Conservation (phyloP, 2,113 vertebrate genomes). For the Notiomystis cincta region DNA sequence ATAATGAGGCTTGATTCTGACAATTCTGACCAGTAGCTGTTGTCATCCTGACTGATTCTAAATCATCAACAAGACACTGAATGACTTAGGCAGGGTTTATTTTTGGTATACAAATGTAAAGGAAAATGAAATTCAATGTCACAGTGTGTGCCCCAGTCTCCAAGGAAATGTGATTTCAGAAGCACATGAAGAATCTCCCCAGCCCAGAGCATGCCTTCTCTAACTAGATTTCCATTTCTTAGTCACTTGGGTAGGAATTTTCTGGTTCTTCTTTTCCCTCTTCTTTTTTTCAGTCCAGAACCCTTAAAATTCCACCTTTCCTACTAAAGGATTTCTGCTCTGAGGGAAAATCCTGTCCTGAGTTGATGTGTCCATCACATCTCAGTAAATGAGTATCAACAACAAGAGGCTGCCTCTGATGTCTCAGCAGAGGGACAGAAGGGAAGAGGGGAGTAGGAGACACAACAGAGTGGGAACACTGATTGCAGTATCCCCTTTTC, state of each 20-base stretch:
- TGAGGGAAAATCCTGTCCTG: neutral
- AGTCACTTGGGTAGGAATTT: neutral
- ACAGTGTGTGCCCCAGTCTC: neutral
- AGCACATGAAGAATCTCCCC: neutral
- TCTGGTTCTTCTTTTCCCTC: rapidly evolving
- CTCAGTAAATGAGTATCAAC: neutral
- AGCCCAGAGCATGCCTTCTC: neutral
- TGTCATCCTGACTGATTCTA: constrained; percentile 51
- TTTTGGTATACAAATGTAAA: constrained; percentile 55
- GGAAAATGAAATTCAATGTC: constrained; percentile 44
- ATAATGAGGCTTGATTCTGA: constrained; percentile 48
- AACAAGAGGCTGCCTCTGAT: neutral
- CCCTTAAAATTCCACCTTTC: neutral
- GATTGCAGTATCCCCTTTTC: neutral
- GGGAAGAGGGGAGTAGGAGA: neutral
- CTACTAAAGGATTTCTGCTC: neutral
- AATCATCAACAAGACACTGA: constrained; percentile 48
- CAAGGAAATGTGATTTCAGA: neutral
- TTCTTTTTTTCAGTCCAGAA: neutral
- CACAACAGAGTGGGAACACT: neutral
- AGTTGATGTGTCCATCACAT: neutral
- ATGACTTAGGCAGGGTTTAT: constrained; percentile 52
- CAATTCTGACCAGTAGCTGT: constrained; percentile 56
- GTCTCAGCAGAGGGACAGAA: neutral
- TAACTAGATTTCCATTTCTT: neutral